Evolutionary conservation across 2,888 invertebrate genomes (phyloP), one percentile per base, ranked within the genome.

Genomic region (Drosophila subsilvestris): DNA sequence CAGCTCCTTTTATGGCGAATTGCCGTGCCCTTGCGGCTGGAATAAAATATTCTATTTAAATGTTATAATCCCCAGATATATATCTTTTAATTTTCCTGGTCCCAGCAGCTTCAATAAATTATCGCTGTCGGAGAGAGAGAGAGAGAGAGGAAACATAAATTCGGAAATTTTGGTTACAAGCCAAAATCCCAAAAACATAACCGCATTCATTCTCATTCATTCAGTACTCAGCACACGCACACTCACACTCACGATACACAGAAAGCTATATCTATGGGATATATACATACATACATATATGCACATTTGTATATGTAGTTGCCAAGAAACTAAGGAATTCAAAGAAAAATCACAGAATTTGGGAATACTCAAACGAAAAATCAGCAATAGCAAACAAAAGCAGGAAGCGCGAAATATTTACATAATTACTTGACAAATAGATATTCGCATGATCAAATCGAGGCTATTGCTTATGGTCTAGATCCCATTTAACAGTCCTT

Each of bases 401-500:
- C 57, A 72, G 74, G 79, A 82, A 79, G 59, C 63, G 48, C 8
- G 2, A 29, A 60, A 32, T 54, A 59, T 70, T 73, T 61, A 79
- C 49, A 70, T 63, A 73, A 76, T 70, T 68, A 63, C 70, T 56
- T 73, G 63, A 54, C 25, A 65, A 49, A 74, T 51, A 50, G 27
- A 37, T 42, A 55, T 56, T 18, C 45, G 42, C 53, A 20, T 48
- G 29, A 61, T 51, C 32, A n/a, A 17, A 25, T 45, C 17, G 12
- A 20, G 57, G 12, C 37, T 29, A 10, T 32, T 12, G 53, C 53
- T 20, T 22, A 53, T 53, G 22, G 22, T n/a, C 53, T 37, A 53
- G 37, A 56, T 50, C 44, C 32, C 62, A 32, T 62, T 59, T 27
- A 42, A 43, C 17, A 37, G 1, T 29, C 18, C 32, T 9, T 45